Evolutionary conservation across 2,797 vertebrate species (phyloP), one percentile per base, ranked within the genome.

Genomic region (Harpagifer antarcticus): DNA sequence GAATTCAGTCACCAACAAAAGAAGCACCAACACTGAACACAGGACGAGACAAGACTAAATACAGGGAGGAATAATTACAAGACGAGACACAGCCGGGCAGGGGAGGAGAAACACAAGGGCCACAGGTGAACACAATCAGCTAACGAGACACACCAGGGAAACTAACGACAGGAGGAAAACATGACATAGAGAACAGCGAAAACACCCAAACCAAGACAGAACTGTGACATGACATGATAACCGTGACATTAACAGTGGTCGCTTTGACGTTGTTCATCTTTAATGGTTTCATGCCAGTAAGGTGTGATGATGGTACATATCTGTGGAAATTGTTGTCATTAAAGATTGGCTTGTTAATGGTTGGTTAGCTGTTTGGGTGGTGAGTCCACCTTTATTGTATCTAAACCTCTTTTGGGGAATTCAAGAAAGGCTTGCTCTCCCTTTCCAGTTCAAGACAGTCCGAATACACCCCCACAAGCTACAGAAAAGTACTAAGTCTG

Each of bases 401-500:
- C 37, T 5, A 52, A 3, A n/a, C 37, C n/a, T 61, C 13, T 27
- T 67, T 55, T 71, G 72, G 13, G 42, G 44, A 68, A 67, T 76
- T 53, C 54, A 44, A 48, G 47, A n/a, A 40, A 74, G 44, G 49
- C 43, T 62, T 13, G 23, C 60, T 47, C 45, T 68, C 20, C 37
- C 13, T 19, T 53, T 17, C 13, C 33, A 7, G 33, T 37, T 7
- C 6, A 37, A 37, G 33, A 47, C 40, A 72, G 23, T 55, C 44
- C 44, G 57, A 65, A 48, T 74, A 74, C 76, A 77, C 33, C 49
- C 31, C 14, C 33, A 37, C 33, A 19, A 65, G 71, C 74, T 57
- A 20, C 57, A 77, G 81, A 81, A 78, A 68, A 69, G 59, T 27
- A 66, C 60, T 42, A 6, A 19, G 69, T 23, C 66, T 16, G 64